These are phyloP conservation scores for Peribatodes rhomboidaria DNA, from an alignment of 2,888 invertebrate species.

Conservation along the genomic window DNA sequence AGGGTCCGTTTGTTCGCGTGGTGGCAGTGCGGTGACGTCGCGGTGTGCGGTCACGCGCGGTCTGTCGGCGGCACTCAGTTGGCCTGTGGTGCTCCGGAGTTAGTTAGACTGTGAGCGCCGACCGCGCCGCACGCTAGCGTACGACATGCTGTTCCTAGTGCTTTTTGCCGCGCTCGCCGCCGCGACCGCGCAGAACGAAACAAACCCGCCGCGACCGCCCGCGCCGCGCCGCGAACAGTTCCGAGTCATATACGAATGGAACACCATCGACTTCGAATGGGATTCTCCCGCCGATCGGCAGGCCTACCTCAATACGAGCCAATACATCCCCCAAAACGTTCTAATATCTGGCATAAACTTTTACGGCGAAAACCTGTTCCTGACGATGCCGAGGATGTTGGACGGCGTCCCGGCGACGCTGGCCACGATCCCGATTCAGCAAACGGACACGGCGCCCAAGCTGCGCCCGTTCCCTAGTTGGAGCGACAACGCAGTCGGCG, in stretches of 20 bases:
- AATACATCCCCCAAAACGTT: constrained; percentile 89
- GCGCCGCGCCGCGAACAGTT: constrained; percentile 85
- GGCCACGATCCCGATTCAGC: constrained; percentile 84
- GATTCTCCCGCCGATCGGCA: constrained; percentile 84
- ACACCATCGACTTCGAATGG: constrained; percentile 90
- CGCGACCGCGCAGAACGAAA: constrained; percentile 76
- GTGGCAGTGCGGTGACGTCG: constrained; percentile 54
- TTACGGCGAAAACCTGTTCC: constrained; percentile 89
- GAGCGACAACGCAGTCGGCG: constrained; percentile 88
- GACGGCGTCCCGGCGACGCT: constrained; percentile 91
- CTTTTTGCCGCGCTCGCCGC: constrained; percentile 69
- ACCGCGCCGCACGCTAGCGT: constrained; percentile 70
- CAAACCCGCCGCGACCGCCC: constrained; percentile 63
- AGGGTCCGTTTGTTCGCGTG: constrained; percentile 62
- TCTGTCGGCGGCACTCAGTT: constrained; percentile 46
- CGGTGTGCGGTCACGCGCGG: constrained; percentile 65
- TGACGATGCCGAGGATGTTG: constrained; percentile 90
- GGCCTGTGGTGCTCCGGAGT: constrained; percentile 61
- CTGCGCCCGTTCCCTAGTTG: constrained; percentile 91
- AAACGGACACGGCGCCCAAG: constrained; percentile 84
- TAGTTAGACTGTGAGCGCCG: constrained; percentile 75
- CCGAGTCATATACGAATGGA: constrained; percentile 91
- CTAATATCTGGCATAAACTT: constrained; percentile 89
- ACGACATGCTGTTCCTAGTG: constrained; percentile 69
- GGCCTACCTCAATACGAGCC: constrained; percentile 83